These are phyloP conservation scores for Rhabditoides inermis DNA, from an alignment of 2,888 invertebrate species.

Conservation along the genomic window DNA sequence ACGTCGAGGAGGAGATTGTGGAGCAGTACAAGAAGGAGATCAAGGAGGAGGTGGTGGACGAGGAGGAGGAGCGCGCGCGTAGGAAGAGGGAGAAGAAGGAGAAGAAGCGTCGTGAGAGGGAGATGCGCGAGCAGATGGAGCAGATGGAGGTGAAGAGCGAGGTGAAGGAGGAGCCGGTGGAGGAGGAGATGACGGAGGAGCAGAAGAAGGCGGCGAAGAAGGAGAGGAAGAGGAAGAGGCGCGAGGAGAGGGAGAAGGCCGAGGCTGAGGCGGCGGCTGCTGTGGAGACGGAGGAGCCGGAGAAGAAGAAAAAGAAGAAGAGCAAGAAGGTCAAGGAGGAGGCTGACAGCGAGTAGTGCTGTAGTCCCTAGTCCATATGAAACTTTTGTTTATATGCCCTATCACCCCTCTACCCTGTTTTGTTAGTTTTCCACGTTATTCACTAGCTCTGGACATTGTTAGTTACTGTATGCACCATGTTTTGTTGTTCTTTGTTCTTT, in stretches of 20 bases:
- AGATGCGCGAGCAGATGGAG: conserved; percentile 13
- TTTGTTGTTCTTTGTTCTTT: too few species aligned
- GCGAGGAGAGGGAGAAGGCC: conserved; percentile 16
- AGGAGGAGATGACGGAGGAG: conserved; percentile 6
- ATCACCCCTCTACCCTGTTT: too few species aligned
- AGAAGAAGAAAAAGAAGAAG: background rate
- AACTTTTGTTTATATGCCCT: too few species aligned
- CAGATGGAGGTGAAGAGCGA: conserved; percentile 10
- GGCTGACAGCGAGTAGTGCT: too few species aligned
- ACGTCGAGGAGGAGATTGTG: conserved; percentile 1
- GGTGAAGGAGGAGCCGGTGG: conserved; percentile 4
- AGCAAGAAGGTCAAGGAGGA: too few species aligned
- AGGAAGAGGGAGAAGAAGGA: conserved; percentile 11
- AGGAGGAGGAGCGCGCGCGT: background rate
- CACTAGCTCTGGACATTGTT: too few species aligned
- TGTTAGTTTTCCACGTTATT: too few species aligned
- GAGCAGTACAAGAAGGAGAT: background rate
- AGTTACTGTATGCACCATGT: too few species aligned
- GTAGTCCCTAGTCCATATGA: too few species aligned
- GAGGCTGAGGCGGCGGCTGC: conserved; percentile 11
- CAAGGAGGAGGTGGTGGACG: conserved; percentile 5
- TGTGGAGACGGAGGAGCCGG: background rate
- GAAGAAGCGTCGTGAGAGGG: conserved; percentile 11
- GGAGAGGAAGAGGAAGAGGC: conserved; percentile 10
- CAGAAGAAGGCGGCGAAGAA: conserved; percentile 2